Base-by-base conservation (phyloP, 2,113 vertebrate species). In the Vicugna pacos region DNA sequence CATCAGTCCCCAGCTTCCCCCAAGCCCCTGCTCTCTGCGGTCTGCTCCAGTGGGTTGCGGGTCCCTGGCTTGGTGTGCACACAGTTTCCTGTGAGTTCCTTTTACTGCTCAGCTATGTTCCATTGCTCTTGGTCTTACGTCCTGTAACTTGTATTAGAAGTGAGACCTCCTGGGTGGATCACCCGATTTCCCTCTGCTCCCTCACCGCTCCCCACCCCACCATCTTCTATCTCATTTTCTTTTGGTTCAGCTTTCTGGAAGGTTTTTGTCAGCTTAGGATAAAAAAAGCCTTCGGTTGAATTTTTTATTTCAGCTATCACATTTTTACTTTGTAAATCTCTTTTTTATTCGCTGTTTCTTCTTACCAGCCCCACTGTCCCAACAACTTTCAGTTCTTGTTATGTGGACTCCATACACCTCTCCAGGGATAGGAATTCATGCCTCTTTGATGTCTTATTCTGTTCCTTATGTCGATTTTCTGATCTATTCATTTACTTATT, bases 401-500 rank as follows among this genome's bases (percentile, higher is more conserved):
- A 48, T 7, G 6, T 52, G 58, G 77, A 70, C n/a, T 35, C 4
- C 35, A 1, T n/a, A 42, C 11, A 35, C 42, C n/a, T 93, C 80
- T 94, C 50, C 50, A 86, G 69, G 48, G 20, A 35, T 85, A 73
- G 72, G 69, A 91, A 65, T 62, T 62, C 72, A 20, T 52, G 65
- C 50, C 60, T 82, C 65, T 52, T 77, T 50, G 75, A 82, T n/a
- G 46, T 46, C 93, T 94, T 67, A 60, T 87, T 87, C 26, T 91
- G 22, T 60, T 92, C 20, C n/a, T 91, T 91, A 35, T 16, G 38
- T 54, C 54, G 60, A 83, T 48, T 50, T 73, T 1, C 54, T 75
- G 64, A 83, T 93, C 92, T 92, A 89, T 92, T 90, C 24, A 72
- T 94, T 92, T 92, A 65, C 32, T 80, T 75, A 80, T 30, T 77